Evolutionary conservation across 2,797 vertebrate genomes (phyloP), one percentile per base, ranked within the genome.

Genomic region (Delichon dasypus): DNA sequence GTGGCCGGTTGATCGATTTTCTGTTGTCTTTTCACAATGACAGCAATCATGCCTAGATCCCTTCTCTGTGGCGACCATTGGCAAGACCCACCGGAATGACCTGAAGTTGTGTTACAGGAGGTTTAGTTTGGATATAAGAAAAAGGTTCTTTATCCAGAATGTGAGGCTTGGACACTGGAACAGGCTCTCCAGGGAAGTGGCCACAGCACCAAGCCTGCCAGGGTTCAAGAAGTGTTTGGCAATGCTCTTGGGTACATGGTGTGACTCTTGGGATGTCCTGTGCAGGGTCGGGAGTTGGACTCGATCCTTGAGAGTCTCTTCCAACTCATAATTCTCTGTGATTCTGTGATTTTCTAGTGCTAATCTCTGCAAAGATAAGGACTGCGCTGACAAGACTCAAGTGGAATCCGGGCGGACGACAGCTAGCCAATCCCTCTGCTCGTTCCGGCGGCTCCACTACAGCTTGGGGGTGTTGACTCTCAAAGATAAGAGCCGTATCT

Each of bases 391-490:
- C 17, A 44, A 25, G n/a, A 18, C 18, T 1, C 30, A 7, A 61
- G 36, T 0, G 4, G 51, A 50, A 50, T 45, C 18, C 18, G 51
- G 58, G 45, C 53, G 40, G 26, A 20, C 8, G 19, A n/a, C 54
- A n/a, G 18, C 16, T 8, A 26, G 21, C 4, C 47, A 5, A 19
- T 3, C 32, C 17, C 42, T 7, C 34, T 2, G 32, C 78, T 38
- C 21, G 0, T 11, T 42, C 25, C 23, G 16, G 38, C 3, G 2
- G 30, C 32, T 30, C 26, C 45, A 3, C 19, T 30, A 3, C 34
- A 15, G 2, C 3, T 10, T 0, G 16, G 25, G 7, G 16, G 4
- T 5, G 54, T 7, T 25, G 48, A 3, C 26, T 7, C 6, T 13
- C 11, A 7, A 7, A 44, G 32, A 38, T 13, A 40, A 32, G 48